Evolutionary conservation across 2,113 vertebrate species (phyloP).

Genomic region (Dasyprocta punctata): DNA sequence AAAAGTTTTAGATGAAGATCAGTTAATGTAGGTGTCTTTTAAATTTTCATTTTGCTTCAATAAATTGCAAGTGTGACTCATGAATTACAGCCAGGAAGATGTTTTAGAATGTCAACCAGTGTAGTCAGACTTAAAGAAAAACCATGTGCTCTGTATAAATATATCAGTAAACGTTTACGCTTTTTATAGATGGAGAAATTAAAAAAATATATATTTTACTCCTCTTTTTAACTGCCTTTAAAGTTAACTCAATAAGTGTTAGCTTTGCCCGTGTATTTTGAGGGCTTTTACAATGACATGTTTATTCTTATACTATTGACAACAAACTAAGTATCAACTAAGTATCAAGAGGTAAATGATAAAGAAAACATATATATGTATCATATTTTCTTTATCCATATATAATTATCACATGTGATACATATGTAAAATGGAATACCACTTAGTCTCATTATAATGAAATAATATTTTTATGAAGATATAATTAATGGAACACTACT

Average conservation of each 20-base stretch:
- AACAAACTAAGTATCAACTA: not conserved
- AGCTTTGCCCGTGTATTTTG: not conserved
- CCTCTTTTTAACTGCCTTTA: not conserved
- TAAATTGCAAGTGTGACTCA: not conserved
- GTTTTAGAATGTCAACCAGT: not conserved
- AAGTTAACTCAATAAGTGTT: not conserved
- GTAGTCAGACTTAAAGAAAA: not conserved
- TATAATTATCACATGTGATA: not conserved
- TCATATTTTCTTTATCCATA: not conserved
- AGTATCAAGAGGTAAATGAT: not conserved
- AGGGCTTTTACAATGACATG: not conserved
- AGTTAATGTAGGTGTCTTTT: not conserved
- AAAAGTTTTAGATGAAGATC: not conserved
- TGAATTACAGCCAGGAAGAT: not conserved
- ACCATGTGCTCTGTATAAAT: not conserved
- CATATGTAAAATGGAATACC: not conserved
- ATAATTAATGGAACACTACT: not conserved
- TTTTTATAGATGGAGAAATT: not conserved
- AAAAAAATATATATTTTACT: not conserved
- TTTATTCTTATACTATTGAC: not conserved
- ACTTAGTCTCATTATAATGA: not conserved
- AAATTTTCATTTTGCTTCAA: conserved; percentile 27
- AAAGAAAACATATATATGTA: not conserved
- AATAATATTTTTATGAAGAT: not conserved
- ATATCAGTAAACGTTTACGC: not conserved